These are phyloP conservation scores for Cataglyphis livida DNA, from an alignment of 2,888 invertebrate genomes.

Conservation along the genomic window DNA sequence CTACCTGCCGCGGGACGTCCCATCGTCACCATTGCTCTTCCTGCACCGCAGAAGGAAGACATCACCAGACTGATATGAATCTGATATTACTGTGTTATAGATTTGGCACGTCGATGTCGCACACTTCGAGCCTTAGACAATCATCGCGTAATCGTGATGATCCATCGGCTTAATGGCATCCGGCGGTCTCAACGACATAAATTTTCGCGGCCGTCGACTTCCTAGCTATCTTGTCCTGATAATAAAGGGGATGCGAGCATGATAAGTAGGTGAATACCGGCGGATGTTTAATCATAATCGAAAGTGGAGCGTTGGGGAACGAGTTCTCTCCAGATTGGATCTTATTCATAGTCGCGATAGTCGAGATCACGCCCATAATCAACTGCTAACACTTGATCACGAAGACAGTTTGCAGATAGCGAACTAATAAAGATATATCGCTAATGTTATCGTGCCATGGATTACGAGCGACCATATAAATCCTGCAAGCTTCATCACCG, in stretches of 20 bases:
- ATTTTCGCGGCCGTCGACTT: constrained; percentile 19
- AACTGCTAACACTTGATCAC: constrained; percentile 46
- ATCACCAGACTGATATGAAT: constrained; percentile 45
- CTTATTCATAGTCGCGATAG: constrained; percentile 25
- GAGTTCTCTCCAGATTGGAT: constrained; percentile 46
- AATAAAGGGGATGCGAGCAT: constrained; percentile 43
- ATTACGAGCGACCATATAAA: constrained; percentile 41
- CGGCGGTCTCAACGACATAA: constrained; percentile 15
- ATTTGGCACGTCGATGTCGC: constrained; percentile 44
- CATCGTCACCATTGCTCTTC: constrained; percentile 43
- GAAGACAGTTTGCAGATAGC: constrained; percentile 53
- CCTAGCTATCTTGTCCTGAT: constrained; percentile 5
- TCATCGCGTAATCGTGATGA: constrained; percentile 12
- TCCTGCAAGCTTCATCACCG: constrained; percentile 25
- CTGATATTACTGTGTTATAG: constrained; percentile 50
- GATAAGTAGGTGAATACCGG: constrained; percentile 51
- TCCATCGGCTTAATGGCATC: constrained; percentile 23
- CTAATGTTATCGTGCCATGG: constrained; percentile 40
- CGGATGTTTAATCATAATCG: constrained; percentile 51
- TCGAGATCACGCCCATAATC: constrained; percentile 43
- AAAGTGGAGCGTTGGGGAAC: constrained; percentile 40
- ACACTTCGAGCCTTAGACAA: neutral
- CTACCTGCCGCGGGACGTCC: constrained; percentile 47
- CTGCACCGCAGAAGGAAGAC: constrained; percentile 41
- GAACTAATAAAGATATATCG: constrained; percentile 49